phyloP scores from a whole-genome alignment of 1,140 invertebrate species.

The Mesaphorura yosii region DNA sequence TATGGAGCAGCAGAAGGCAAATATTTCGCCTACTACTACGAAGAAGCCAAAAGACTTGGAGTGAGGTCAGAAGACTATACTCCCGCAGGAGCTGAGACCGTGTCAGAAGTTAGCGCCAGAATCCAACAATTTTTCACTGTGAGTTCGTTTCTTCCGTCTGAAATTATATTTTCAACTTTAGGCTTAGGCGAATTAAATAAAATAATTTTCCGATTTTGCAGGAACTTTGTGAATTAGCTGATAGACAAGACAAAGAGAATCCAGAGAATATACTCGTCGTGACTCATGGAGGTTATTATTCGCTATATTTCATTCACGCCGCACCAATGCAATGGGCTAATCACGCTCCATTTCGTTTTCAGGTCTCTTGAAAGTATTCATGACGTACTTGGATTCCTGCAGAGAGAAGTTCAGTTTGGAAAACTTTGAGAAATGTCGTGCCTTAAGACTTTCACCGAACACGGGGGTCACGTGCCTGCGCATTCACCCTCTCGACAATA shows the following conservation, averaged over 20 bases:
- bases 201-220: slow-evolving; percentile 1
- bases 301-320: no score
- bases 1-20: slow-evolving; percentile 24
- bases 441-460: slow-evolving; percentile 10
- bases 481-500: no score
- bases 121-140: slow-evolving; percentile 12
- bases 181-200: background rate
- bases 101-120: slow-evolving; percentile 7
- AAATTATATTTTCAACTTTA: no score
- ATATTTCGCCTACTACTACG: background rate
- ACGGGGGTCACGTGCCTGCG: slow-evolving; percentile 23
- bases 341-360: no score
- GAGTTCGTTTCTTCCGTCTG: no score
- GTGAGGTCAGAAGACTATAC: slow-evolving; percentile 4
- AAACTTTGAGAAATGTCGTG: slow-evolving; percentile 3
- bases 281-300: slow-evolving; percentile 24
- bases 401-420: slow-evolving; percentile 3
- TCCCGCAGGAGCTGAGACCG: slow-evolving; percentile 21
- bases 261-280: slow-evolving; percentile 18
- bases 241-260: background rate
- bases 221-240: slow-evolving; percentile 8
- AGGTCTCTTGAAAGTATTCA: slow-evolving; percentile 14
- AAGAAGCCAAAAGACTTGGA: slow-evolving; percentile 17
- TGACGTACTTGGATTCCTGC: slow-evolving; percentile 8
- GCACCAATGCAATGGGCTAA: no score